Conservation (phyloP, 2,113 vertebrate species). For the Malurus alboscapulatus region DNA sequence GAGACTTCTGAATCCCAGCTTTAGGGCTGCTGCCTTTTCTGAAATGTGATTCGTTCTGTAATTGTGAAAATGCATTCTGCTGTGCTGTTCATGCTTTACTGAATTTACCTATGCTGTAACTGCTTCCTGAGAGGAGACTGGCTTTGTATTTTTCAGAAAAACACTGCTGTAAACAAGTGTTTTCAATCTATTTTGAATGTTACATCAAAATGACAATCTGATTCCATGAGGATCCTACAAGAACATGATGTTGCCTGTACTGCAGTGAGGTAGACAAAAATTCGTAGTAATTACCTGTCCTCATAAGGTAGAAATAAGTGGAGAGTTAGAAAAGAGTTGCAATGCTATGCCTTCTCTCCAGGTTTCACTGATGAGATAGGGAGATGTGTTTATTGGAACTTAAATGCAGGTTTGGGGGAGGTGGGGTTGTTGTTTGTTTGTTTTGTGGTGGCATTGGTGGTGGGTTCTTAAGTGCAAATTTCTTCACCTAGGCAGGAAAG, state of each 20-base stretch:
- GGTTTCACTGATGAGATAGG: background rate
- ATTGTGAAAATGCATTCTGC: background rate
- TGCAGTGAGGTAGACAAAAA: background rate
- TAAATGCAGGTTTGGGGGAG: accelerated
- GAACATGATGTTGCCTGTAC: background rate
- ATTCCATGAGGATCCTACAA: background rate
- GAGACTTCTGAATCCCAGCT: background rate
- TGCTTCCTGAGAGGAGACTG: background rate
- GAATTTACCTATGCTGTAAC: background rate
- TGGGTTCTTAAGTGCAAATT: background rate
- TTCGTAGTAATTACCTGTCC: background rate
- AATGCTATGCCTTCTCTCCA: background rate
- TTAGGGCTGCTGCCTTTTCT: background rate
- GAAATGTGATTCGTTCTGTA: background rate
- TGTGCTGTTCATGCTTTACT: background rate
- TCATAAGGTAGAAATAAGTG: background rate
- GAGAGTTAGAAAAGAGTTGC: background rate
- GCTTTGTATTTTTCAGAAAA: background rate
- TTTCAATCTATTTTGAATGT: background rate
- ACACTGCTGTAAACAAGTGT: background rate
- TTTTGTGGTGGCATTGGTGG: background rate
- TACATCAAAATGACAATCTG: background rate
- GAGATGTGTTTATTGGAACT: background rate
- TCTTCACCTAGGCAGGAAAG: background rate
- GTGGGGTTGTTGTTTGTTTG: background rate